Evolutionary conservation across 2,113 vertebrate species (phyloP), one percentile per base, ranked within the genome.

Genomic region (Melanocharis versteri): DNA sequence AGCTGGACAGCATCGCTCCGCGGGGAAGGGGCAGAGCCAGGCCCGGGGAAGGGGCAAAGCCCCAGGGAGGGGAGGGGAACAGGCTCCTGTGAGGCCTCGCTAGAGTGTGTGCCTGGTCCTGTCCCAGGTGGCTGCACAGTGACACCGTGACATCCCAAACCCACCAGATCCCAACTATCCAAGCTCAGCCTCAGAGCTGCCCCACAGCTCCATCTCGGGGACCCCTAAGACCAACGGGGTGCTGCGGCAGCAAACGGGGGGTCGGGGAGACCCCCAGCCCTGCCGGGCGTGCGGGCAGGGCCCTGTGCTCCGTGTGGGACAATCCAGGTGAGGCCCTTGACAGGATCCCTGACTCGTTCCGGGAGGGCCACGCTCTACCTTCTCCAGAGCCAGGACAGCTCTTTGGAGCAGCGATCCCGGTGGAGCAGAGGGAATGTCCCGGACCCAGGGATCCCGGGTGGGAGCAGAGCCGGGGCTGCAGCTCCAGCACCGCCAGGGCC

Each of bases 281-380:
- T 15, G 21, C 30, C 4, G 4, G 61, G 24, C 7, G 20, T 5
- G 58, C 9, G 7, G 53, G 19, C 44, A 23, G 15, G 3, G 13
- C n/a, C 31, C 27, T 31, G 28, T 14, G 40, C 42, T 73, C 37
- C 1, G 1, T 15, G 20, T 4, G 28, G 42, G 17, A 31, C 0
- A 0, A 18, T 50, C 47, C 33, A 14, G 54, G 33, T n/a, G 54
- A 19, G 40, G 26, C 31, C 37, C 68, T 62, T 21, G 30, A 39
- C 18, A 40, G 76, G 39, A 92, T 14, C 30, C 24, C 35, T 9
- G 37, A 13, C 6, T 9, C 26, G 12, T 4, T 2, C 26, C 31
- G 10, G 47, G 15, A 19, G 35, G 27, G 28, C 15, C 28, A 15
- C 20, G 15, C 73, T 26, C 19, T 56, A 6, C 17, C 57, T 61